These are phyloP conservation scores for Watsonalla cultraria DNA, from an alignment of 2,888 invertebrate genomes.

Conservation along the genomic window DNA sequence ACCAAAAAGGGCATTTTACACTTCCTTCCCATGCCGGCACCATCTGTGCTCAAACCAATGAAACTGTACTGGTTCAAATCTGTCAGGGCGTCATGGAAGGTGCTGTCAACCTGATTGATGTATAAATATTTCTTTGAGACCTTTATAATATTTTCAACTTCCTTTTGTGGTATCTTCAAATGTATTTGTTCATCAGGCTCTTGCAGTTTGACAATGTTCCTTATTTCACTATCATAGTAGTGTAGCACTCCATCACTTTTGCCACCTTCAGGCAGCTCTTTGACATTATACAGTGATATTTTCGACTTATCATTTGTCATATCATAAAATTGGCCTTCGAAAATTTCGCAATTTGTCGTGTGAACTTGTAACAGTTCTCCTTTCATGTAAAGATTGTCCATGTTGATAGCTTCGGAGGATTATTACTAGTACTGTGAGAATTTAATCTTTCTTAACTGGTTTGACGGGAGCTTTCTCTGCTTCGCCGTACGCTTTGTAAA, in stretches of 20 bases:
- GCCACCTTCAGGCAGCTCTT: constrained; percentile 50
- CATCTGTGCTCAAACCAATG: constrained; percentile 64
- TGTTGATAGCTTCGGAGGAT: constrained; percentile 33
- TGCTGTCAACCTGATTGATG: constrained; percentile 68
- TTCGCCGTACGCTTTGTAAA: constrained; percentile 86
- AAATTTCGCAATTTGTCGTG: constrained; percentile 60
- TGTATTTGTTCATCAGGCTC: constrained; percentile 45
- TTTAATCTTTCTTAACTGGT: constrained; percentile 69
- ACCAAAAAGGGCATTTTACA: constrained; percentile 71
- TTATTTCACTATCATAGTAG: constrained; percentile 64
- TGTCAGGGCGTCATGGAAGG: constrained; percentile 60
- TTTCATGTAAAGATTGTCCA: constrained; percentile 70
- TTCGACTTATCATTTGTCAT: constrained; percentile 66
- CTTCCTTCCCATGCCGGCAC: constrained; percentile 70
- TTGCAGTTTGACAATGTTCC: constrained; percentile 60
- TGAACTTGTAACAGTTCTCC: constrained; percentile 70
- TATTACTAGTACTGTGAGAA: constrained; percentile 4
- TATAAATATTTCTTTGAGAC: constrained; percentile 62
- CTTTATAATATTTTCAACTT: constrained; percentile 62
- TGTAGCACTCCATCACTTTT: constrained; percentile 56
- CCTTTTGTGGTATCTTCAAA: constrained; percentile 61
- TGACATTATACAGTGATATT: constrained; percentile 66
- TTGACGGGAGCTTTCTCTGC: constrained; percentile 54
- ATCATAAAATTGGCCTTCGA: constrained; percentile 67
- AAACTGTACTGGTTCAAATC: constrained; percentile 54